Base-by-base conservation (phyloP, 2,797 vertebrate genomes). In the Adelosebastes latens region DNA sequence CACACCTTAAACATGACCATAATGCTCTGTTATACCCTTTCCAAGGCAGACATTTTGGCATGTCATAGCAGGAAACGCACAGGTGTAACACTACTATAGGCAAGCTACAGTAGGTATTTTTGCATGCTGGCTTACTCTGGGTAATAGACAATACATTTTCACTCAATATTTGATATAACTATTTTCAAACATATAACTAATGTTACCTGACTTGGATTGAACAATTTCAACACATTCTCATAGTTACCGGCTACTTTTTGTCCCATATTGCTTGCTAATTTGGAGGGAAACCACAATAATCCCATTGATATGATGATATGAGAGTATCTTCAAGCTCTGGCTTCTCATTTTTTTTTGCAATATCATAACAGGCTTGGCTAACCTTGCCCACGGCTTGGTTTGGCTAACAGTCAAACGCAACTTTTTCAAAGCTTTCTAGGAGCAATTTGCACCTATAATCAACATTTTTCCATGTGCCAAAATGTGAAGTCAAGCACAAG, bases 21-120 rank as follows among this genome's bases (percentile, higher is more conserved):
- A 18, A 24, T 46, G 39, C 39, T 6, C 39, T 42, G 39, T 42
- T 42, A 42, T 16, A 42, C 5, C 39, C 13, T 42, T 42, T 42
- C 0, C 2, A 42, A 0, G 0, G 39, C 0, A 1, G 39, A 39
- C 13, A 6, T 16, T 42, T 0, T 3, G 39, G 18, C 13, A 14
- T 55, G 6, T 29, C 8, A 8, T 8, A 22, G 5, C 6, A 46
- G 60, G 36, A n/a, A 53, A 69, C 13, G 6, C 53, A 16, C 20
- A n/a, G 24, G 22, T 79, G 24, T 72, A 42, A 42, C 39, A 42
- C 39, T 42, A 42, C 1, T 46, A 46, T 46, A 46, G 42, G 42
- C 16, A 49, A 18, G 14, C 39, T 49, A 49, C n/a, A n/a, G n/a
- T n/a, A n/a, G 46, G 6, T 46, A 32, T 46, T 75, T 29, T 7